phyloP scores from a whole-genome alignment of 2,888 invertebrate species.

The Drosophila barbarae region DNA sequence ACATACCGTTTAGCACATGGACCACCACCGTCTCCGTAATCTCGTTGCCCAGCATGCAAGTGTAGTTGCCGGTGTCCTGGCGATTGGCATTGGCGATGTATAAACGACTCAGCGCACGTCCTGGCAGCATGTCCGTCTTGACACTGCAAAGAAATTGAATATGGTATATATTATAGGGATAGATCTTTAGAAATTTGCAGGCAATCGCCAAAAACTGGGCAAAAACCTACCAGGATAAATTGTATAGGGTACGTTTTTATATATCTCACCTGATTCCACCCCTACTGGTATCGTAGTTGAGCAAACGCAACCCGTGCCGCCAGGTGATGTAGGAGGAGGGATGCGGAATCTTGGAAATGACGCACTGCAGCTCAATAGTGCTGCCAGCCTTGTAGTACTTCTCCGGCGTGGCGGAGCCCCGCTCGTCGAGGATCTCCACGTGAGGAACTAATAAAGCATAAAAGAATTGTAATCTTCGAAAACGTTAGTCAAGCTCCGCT shows the following conservation, averaged over 20 bases:
- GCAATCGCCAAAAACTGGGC: too few relatives aligned
- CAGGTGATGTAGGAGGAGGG: constrained; percentile 88
- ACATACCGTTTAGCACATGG: constrained; percentile 88
- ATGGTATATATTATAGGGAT: not conserved
- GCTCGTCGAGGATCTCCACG: constrained; percentile 89
- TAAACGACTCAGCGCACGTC: constrained; percentile 87
- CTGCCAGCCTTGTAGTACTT: constrained; percentile 91
- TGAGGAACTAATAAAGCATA: constrained; percentile 84
- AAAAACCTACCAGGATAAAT: too few relatives aligned
- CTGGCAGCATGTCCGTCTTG: constrained; percentile 87
- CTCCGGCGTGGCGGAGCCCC: constrained; percentile 87
- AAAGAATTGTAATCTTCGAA: too few relatives aligned
- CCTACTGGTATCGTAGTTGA: constrained; percentile 89
- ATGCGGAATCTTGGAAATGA: constrained; percentile 89
- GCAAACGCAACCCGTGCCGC: constrained; percentile 87
- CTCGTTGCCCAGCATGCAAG: constrained; percentile 86
- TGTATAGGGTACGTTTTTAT: not conserved
- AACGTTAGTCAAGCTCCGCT: constrained; percentile 51
- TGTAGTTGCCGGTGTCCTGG: constrained; percentile 89
- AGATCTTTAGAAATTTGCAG: not conserved
- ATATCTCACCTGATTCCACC: constrained; percentile 87
- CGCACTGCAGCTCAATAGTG: constrained; percentile 89
- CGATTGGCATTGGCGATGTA: constrained; percentile 90
- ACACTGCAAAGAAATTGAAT: constrained; percentile 82
- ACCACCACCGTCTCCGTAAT: constrained; percentile 86